A percentile compares a stretch with the other conserved stretches of the same genome.
These are phyloP conservation scores for Pogonus chalceus DNA, from an alignment of 1,140 invertebrate genomes.

Conservation along the genomic window DNA sequence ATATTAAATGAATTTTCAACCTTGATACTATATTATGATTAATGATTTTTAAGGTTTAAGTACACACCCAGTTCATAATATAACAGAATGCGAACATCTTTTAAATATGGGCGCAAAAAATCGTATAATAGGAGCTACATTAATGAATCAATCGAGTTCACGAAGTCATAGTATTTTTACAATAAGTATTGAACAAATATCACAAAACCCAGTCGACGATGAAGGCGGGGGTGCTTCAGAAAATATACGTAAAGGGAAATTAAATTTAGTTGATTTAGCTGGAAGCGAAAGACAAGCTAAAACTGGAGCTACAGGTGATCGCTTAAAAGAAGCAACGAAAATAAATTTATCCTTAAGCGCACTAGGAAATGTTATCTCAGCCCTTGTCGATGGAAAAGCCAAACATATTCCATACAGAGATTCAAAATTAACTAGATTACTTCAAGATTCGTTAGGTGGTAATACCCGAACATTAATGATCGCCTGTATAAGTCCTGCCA, in stretches of 20 bases:
- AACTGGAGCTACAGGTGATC: constrained; percentile 75
- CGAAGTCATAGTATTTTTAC: constrained; percentile 88
- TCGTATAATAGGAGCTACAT: constrained; percentile 72
- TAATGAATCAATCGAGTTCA: constrained; percentile 90
- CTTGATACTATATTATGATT: constrained; percentile 50
- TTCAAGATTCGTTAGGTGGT: constrained; percentile 85
- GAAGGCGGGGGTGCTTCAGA: too few relatives aligned
- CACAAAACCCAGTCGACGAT: constrained; percentile 37
- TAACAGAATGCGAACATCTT: constrained; percentile 65
- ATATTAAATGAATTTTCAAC: constrained; percentile 62
- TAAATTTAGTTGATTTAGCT: constrained; percentile 86
- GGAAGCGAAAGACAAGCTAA: constrained; percentile 81
- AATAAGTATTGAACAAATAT: constrained; percentile 72
- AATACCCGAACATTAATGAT: constrained; percentile 94
- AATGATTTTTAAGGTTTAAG: constrained; percentile 28
- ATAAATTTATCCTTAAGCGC: constrained; percentile 92
- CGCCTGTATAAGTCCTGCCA: constrained; percentile 81
- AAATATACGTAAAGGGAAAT: constrained; percentile 45
- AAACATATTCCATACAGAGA: constrained; percentile 88
- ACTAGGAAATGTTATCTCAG: constrained; percentile 89
- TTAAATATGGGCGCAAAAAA: constrained; percentile 69
- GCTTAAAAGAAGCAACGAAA: constrained; percentile 88
- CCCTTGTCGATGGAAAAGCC: constrained; percentile 80
- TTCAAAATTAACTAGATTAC: constrained; percentile 81
- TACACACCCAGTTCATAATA: constrained; percentile 37